Evolutionary conservation across 2,797 vertebrate genomes (phyloP).

Genomic region (Channa striata): DNA sequence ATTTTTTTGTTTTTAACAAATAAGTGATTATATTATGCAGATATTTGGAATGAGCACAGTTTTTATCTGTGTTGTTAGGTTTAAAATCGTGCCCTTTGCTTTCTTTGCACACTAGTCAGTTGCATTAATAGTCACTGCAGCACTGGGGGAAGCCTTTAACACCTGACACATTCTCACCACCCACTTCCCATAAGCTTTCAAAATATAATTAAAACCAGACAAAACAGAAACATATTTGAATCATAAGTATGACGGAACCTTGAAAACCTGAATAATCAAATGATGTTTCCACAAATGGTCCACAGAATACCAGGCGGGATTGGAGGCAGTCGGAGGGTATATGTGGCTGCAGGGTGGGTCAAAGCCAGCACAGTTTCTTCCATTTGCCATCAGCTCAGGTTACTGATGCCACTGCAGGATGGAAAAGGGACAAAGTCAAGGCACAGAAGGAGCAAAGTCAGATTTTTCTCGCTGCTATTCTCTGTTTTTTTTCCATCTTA

Average conservation of each 20-base stretch:
- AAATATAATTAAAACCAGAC: constrained; percentile 4
- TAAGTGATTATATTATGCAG: not conserved
- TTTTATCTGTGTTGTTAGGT: constrained; percentile 12
- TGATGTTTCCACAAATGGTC: not conserved
- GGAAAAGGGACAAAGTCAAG: constrained; percentile 46
- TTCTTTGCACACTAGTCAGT: constrained; percentile 5
- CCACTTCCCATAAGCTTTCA: constrained; percentile 18
- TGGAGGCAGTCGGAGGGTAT: constrained; percentile 42
- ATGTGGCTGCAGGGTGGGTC: constrained; percentile 58
- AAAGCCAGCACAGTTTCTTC: constrained; percentile 38
- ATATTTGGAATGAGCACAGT: not conserved
- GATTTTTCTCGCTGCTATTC: constrained; percentile 6
- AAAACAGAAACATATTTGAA: constrained; percentile 14
- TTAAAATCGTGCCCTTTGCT: not conserved
- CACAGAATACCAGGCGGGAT: not conserved
- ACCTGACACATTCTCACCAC: constrained; percentile 27
- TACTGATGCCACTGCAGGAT: constrained; percentile 51
- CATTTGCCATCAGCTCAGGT: constrained; percentile 47
- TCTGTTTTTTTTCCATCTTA: not conserved
- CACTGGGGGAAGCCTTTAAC: constrained; percentile 20
- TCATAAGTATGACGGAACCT: constrained; percentile 10
- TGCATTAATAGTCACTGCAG: constrained; percentile 23
- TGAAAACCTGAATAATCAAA: not conserved
- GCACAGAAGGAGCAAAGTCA: constrained; percentile 15
- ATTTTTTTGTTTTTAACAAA: not conserved